A percentile compares a stretch with the other conserved stretches of the same genome.
Evolutionary conservation across 2,797 vertebrate genomes (phyloP).

Genomic region (Zenarchopterus dispar): DNA sequence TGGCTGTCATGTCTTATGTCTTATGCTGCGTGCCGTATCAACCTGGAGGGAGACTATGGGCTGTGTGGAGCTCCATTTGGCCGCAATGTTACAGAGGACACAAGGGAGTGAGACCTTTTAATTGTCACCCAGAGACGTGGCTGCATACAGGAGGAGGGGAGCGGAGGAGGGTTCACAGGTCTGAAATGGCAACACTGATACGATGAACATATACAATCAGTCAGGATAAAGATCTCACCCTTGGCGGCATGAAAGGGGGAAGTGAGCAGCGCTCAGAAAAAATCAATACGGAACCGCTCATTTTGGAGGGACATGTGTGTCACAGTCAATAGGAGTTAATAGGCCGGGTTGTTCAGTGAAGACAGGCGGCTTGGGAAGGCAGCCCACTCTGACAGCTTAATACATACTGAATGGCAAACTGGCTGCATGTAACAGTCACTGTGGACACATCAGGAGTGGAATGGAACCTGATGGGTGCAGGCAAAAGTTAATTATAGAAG

Average conservation of each 20-base stretch:
- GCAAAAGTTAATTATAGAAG: conserved; percentile 83
- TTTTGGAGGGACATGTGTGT: conserved; percentile 99
- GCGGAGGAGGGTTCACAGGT: conserved; percentile 78
- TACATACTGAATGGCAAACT: conserved; percentile 85
- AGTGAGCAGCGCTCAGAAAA: conserved; percentile 94
- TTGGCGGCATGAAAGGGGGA: conserved; percentile 90
- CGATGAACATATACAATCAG: conserved; percentile 91
- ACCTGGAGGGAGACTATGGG: conserved; percentile 41
- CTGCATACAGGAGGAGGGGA: conserved; percentile 77
- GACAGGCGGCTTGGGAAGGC: conserved; percentile 88
- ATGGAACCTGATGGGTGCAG: conserved; percentile 76
- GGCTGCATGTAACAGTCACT: conserved; percentile 74
- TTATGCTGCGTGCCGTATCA: conserved; percentile 47
- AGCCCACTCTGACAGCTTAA: conserved; percentile 83
- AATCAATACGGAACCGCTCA: conserved; percentile 99
- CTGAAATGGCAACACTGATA: conserved; percentile 79
- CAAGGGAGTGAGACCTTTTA: conserved; percentile 81
- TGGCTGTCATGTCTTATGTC: conserved; percentile 62
- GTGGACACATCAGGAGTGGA: conserved; percentile 75
- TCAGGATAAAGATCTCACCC: conserved; percentile 99
- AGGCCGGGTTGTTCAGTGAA: conserved; percentile 90
- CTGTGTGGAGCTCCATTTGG: conserved; percentile 72
- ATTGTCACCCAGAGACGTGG: conserved; percentile 87
- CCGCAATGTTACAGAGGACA: conserved; percentile 80
- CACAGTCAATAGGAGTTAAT: conserved; percentile 99